Evolutionary conservation across 2,113 vertebrate species (phyloP).

Genomic region (Oncorhynchus nerka): DNA sequence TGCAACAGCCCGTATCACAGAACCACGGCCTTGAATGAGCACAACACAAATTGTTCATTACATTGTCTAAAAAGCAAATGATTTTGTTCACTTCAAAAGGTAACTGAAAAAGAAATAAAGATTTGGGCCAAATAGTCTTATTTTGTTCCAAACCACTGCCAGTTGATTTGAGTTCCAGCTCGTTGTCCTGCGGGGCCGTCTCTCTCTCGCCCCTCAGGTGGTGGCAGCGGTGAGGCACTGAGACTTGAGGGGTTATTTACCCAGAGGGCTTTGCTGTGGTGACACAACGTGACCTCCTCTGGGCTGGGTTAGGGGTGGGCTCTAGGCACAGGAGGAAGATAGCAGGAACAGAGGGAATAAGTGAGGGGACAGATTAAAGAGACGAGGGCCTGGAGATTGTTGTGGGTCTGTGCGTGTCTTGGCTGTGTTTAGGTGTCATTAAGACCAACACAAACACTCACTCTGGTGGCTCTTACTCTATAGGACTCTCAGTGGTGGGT

Average conservation of each 20-base stretch:
- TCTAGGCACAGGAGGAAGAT: slow-evolving; percentile 29
- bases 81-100: neutral
- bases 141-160: no score
- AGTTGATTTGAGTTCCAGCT: neutral
- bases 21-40: no score
- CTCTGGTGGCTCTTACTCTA: slow-evolving; percentile 53
- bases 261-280: slow-evolving; percentile 49
- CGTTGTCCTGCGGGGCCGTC: neutral
- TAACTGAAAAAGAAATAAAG: neutral
- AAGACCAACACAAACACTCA: slow-evolving; percentile 48
- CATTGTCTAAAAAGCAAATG: no score
- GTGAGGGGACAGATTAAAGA: slow-evolving; percentile 29
- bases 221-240: slow-evolving; percentile 27
- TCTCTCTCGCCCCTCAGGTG: neutral
- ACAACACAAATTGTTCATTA: no score
- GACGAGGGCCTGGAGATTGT: slow-evolving; percentile 20
- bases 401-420: slow-evolving; percentile 60
- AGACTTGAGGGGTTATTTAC: slow-evolving; percentile 23
- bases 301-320: slow-evolving; percentile 33
- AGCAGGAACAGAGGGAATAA: slow-evolving; percentile 34
- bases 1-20: no score
- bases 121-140: neutral
- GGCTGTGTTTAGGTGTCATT: slow-evolving; percentile 69
- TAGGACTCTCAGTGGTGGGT: slow-evolving; percentile 50
- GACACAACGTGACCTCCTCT: slow-evolving; percentile 62